phyloP scores from a whole-genome alignment of 2,888 invertebrate species.

The Rhyacophila evoluta region DNA sequence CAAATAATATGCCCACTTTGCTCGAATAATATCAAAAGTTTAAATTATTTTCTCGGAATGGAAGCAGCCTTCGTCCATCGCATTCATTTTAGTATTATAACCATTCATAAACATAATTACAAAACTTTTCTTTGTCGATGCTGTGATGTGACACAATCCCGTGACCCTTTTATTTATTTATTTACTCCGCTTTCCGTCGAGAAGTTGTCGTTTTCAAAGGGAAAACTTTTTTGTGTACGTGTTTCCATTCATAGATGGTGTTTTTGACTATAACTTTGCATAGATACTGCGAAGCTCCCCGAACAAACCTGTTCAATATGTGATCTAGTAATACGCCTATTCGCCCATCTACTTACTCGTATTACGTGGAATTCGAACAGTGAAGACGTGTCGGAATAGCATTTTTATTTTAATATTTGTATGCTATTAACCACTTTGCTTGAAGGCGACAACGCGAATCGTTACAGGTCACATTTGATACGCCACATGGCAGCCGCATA shows the following conservation, averaged over 20 bases:
- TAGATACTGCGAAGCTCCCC: background rate
- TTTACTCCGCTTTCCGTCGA: background rate
- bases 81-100: constrained; percentile 1
- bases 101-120: constrained; percentile 18
- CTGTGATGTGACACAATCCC: background rate
- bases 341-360: too few relatives aligned
- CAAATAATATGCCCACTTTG: background rate
- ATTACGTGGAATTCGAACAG: too few relatives aligned
- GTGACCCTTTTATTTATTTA: constrained; percentile 19
- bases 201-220: background rate
- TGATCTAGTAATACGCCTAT: too few relatives aligned
- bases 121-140: constrained; percentile 24
- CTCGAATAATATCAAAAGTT: background rate
- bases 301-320: background rate
- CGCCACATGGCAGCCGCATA: too few relatives aligned
- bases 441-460: too few relatives aligned
- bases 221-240: constrained; percentile 4
- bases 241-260: constrained; percentile 6
- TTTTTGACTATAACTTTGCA: background rate
- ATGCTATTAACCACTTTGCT: too few relatives aligned
- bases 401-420: too few relatives aligned
- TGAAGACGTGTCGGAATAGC: too few relatives aligned
- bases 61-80: background rate
- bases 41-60: background rate
- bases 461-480: too few relatives aligned